Evolutionary conservation across 2,113 vertebrate genomes (phyloP).

Genomic region (Stomatorhinus ivindoensis): DNA sequence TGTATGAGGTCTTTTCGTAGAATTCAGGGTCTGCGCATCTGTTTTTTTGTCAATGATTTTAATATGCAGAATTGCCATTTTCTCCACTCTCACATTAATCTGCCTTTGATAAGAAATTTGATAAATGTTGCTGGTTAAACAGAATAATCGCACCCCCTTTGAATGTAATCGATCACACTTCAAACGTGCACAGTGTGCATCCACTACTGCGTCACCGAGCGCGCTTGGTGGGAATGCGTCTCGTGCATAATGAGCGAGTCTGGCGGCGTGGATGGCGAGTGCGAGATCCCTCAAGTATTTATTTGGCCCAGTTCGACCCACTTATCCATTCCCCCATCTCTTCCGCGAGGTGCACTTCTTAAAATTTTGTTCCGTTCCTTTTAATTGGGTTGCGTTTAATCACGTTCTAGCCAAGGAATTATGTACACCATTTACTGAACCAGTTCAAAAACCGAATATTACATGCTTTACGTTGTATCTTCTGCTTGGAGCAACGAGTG

Average conservation of each 20-base stretch:
- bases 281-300: neutral
- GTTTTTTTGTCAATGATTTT: neutral
- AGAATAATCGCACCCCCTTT: neutral
- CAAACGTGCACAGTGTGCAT: neutral
- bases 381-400: neutral
- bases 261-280: neutral
- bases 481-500: neutral
- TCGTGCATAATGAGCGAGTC: neutral
- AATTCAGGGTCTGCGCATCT: neutral
- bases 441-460: neutral
- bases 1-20: neutral
- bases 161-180: neutral
- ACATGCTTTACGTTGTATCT: neutral
- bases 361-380: neutral
- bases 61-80: neutral
- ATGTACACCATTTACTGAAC: neutral
- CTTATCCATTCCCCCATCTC: neutral
- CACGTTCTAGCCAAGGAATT: neutral
- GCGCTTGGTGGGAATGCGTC: neutral
- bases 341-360: neutral
- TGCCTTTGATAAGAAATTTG: neutral
- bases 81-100: neutral
- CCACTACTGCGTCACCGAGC: neutral
- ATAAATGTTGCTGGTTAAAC: neutral
- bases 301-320: slow-evolving; percentile 12